A percentile compares a stretch with the other conserved stretches of the same genome.
phyloP scores from a whole-genome alignment of 2,113 vertebrate species.

The Entelurus aequoreus region DNA sequence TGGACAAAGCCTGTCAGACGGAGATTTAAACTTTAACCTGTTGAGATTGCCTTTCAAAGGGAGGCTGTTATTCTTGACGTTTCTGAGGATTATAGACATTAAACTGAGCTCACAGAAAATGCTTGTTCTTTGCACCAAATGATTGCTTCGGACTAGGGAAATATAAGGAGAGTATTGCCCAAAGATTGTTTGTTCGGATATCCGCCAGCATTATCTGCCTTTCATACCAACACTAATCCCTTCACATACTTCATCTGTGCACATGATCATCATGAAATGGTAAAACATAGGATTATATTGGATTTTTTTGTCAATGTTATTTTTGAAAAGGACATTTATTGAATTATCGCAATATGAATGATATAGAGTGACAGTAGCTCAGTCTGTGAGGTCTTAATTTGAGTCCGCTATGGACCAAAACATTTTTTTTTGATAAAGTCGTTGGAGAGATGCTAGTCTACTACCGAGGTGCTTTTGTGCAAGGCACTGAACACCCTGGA shows the following conservation, averaged over 20 bases:
- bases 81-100: constrained; percentile 47
- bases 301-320: background rate
- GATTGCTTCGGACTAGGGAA: constrained; percentile 41
- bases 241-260: constrained; percentile 23
- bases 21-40: background rate
- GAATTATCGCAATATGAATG: background rate
- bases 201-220: constrained; percentile 33
- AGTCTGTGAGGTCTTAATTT: too few relatives aligned
- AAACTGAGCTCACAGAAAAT: constrained; percentile 32
- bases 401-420: too few relatives aligned
- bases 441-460: too few relatives aligned
- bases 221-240: constrained; percentile 42
- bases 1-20: background rate
- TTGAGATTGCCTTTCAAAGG: background rate
- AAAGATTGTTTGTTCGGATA: constrained; percentile 17
- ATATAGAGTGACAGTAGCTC: background rate
- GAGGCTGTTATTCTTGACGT: constrained; percentile 25
- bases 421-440: too few relatives aligned
- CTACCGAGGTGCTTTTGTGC: too few relatives aligned
- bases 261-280: constrained; percentile 16
- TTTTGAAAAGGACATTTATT: too few relatives aligned
- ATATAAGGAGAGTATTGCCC: constrained; percentile 39
- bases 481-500: too few relatives aligned
- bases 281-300: background rate
- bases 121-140: constrained; percentile 62